Evolutionary conservation across 2,888 invertebrate genomes (phyloP), one percentile per base, ranked within the genome.

Genomic region (Brachylomia viminalis): DNA sequence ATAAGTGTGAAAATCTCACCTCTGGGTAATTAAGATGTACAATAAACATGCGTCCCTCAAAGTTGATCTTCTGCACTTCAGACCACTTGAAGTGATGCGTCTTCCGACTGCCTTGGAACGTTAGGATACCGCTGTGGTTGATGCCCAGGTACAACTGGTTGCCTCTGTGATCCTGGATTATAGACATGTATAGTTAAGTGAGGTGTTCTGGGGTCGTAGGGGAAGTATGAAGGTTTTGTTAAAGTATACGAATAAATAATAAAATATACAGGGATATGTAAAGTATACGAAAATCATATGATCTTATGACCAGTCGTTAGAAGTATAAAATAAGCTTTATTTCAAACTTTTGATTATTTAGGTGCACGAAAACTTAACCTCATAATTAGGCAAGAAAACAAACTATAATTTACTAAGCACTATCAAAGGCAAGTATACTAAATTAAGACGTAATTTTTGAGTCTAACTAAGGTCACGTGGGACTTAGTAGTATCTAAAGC

Each of bases 21-120:
- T 99, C 99, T 75, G 98, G 98, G 92, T 99, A 98, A 90, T 98
- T 98, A 79, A 99, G 97, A 94, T 99, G 99, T 73, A 99, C 98
- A 87, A 99, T 99, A 92, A 99, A 99, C 98, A 99, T 99, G 95
- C 99, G 98, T 38, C 99, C 99, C 93, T 99, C 99, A 92, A 99
- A 99, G 94, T 99, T 99, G 87, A 99, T 98, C 95, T 99, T 99
- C 91, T 98, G 98, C 70, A 99, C 98, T 94, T 99, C 99, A 80
- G 97, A 97, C 99, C 99, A 99, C 91, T 98, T 98, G 96, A 99
- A 99, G 94, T 99, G 99, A 93, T 99, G 98, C 7, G 98, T 98
- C 93, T 99, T 98, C 89, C 98, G 97, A 89, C 98, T 98, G 65
- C 99, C 99, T 95, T 99, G 99, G 95, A 99, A 99, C 70, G 99